Evolutionary conservation across 2,113 vertebrate species (phyloP), one percentile per base, ranked within the genome.

Genomic region (Triplophysa tibetana): DNA sequence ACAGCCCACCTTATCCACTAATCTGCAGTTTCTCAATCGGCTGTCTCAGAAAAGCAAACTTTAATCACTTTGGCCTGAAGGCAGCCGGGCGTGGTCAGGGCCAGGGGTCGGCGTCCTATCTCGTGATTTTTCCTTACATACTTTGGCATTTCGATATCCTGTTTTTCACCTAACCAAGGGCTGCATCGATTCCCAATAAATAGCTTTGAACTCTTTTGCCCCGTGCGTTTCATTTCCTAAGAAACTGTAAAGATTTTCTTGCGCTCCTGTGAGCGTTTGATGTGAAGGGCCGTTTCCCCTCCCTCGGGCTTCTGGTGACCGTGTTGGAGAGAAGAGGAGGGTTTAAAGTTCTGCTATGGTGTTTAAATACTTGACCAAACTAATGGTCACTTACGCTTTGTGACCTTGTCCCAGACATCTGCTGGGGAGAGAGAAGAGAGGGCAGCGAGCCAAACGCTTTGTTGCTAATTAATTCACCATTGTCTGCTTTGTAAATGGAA

Each of bases 391-490:
- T 84, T 86, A 82, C 12, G 10, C 17, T 65, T 29, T 73, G 58
- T 86, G 88, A 91, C 91, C 89, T 91, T 92, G 89, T 87, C 85
- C 80, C 64, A 70, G 88, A 86, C 83, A 88, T 90, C 86, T 88
- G 86, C 85, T 86, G 6, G 24, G 24, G n/a, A 67, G 56, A 74
- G 23, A 80, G 23, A 67, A 64, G 33, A 73, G 41, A 50, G 3
- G 84, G 72, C 54, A 16, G 38, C 77, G 85, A 81, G 87, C 88
- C 89, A 87, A 86, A 73, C 80, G 60, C 82, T 86, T 83, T 67
- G 77, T 82, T 79, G 83, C 80, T 92, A 91, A 93, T 93, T 90
- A 91, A 93, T 92, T 91, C 86, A 84, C 87, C 68, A 68, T 85
- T 88, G 88, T 90, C 88, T 78, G 67, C 87, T 88, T 85, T 86